These are phyloP conservation scores for Caenorhabditis brenneri DNA, from an alignment of 1,140 invertebrate genomes.

Conservation along the genomic window DNA sequence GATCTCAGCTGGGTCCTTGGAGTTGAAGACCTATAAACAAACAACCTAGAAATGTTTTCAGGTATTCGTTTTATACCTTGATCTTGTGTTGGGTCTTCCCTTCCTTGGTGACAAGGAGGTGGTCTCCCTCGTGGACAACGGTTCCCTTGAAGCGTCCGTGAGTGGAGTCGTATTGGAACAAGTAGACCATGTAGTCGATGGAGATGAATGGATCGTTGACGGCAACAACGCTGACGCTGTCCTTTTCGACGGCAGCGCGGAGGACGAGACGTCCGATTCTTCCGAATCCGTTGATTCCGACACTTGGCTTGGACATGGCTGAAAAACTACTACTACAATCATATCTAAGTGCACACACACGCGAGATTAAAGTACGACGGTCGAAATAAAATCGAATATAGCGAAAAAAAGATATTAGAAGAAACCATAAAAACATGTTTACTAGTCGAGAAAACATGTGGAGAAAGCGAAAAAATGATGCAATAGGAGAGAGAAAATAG, in stretches of 20 bases:
- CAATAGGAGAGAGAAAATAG: slow-evolving; percentile 5
- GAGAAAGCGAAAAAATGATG: neutral
- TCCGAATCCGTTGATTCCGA: slow-evolving; percentile 78
- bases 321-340: slow-evolving; percentile 21
- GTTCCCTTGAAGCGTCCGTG: slow-evolving; percentile 88
- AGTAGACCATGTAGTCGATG: slow-evolving; percentile 80
- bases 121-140: slow-evolving; percentile 79
- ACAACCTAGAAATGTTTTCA: neutral
- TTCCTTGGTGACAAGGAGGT: slow-evolving; percentile 82
- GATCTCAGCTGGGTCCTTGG: slow-evolving; percentile 80
- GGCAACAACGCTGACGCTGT: slow-evolving; percentile 75
- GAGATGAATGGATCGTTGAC: slow-evolving; percentile 74
- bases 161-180: slow-evolving; percentile 97
- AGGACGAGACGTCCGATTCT: slow-evolving; percentile 94
- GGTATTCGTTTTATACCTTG: slow-evolving; percentile 72
- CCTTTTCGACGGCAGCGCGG: slow-evolving; percentile 82
- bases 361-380: neutral
- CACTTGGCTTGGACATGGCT: slow-evolving; percentile 63
- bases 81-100: slow-evolving; percentile 46
- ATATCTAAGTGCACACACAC: neutral
- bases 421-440: slow-evolving; percentile 24
- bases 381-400: slow-evolving; percentile 12
- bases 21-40: slow-evolving; percentile 47
- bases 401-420: neutral
- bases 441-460: slow-evolving; percentile 4